These are phyloP conservation scores for Pectinophora gossypiella DNA, from an alignment of 1,140 invertebrate species.

Conservation along the genomic window DNA sequence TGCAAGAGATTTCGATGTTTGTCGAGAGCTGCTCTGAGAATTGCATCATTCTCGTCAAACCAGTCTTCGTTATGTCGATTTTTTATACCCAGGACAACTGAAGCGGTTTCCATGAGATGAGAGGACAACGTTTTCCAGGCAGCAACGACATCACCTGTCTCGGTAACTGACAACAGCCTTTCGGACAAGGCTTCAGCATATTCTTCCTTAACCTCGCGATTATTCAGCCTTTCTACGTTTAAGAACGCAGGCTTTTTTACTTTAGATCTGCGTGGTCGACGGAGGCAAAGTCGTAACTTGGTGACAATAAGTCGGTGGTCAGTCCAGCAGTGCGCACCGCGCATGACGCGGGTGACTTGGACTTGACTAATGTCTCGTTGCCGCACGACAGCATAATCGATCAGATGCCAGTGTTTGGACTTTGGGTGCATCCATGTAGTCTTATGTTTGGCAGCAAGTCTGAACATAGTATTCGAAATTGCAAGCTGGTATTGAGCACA, in stretches of 20 bases:
- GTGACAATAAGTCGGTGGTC: conserved; percentile 20
- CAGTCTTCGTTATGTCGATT: conserved; percentile 15
- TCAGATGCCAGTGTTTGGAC: conserved; percentile 27
- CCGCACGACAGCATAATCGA: conserved; percentile 26
- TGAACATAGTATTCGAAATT: conserved; percentile 29
- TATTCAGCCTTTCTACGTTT: conserved; percentile 11
- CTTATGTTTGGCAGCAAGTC: conserved; percentile 26
- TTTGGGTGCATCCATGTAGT: conserved; percentile 27
- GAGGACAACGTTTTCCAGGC: conserved; percentile 12
- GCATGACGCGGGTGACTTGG: conserved; percentile 28
- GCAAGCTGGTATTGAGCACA: conserved; percentile 24
- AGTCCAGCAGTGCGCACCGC: conserved; percentile 26
- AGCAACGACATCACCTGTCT: conserved; percentile 1
- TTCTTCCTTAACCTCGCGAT: conserved; percentile 8
- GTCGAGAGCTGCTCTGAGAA: conserved; percentile 9
- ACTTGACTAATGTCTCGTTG: conserved; percentile 23
- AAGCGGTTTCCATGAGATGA: conserved; percentile 14
- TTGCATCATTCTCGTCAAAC: conserved; percentile 24
- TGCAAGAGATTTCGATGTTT: conserved; percentile 14
- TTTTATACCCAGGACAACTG: conserved; percentile 9
- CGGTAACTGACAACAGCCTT: neutral
- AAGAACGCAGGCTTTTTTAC: conserved; percentile 2
- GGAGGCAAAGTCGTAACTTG: conserved; percentile 17
- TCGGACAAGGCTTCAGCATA: conserved; percentile 1
- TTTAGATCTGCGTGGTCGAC: conserved; percentile 11